These are phyloP conservation scores for Nyleta sp. DNA, from an alignment of 2,888 invertebrate genomes.

Conservation along the genomic window DNA sequence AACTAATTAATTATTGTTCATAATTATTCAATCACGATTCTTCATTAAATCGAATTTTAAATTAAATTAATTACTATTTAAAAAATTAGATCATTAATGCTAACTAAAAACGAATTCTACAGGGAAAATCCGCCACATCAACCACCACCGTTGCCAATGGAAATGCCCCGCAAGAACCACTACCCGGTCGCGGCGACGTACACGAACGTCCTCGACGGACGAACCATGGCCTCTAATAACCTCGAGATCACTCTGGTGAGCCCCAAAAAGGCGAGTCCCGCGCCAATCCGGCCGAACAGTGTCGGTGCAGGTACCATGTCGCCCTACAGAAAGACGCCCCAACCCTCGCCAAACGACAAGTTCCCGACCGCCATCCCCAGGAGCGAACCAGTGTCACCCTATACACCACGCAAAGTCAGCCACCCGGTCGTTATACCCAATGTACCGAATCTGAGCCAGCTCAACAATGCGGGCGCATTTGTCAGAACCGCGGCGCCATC, in stretches of 20 bases:
- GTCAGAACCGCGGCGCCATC: constrained; percentile 70
- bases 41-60: too few relatives aligned
- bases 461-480: constrained; percentile 70
- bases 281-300: constrained; percentile 66
- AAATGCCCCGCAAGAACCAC: constrained; percentile 69
- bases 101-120: too few relatives aligned
- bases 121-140: constrained; percentile 50
- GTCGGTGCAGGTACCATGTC: constrained; percentile 50
- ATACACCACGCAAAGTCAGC: constrained; percentile 76
- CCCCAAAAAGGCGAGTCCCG: constrained; percentile 76
- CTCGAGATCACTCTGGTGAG: constrained; percentile 89
- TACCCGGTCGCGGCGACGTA: constrained; percentile 68
- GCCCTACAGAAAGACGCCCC: constrained; percentile 78
- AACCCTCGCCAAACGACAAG: constrained; percentile 85
- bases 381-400: constrained; percentile 81
- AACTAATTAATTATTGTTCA: too few relatives aligned
- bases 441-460: constrained; percentile 79
- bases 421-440: constrained; percentile 79
- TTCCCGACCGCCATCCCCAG: constrained; percentile 80
- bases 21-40: too few relatives aligned
- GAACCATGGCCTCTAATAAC: constrained; percentile 85
- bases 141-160: constrained; percentile 56
- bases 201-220: constrained; percentile 81
- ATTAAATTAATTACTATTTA: too few relatives aligned
- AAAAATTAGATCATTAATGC: too few relatives aligned